Conservation (phyloP, 2,113 vertebrate genomes). For the Gavialis gangeticus region DNA sequence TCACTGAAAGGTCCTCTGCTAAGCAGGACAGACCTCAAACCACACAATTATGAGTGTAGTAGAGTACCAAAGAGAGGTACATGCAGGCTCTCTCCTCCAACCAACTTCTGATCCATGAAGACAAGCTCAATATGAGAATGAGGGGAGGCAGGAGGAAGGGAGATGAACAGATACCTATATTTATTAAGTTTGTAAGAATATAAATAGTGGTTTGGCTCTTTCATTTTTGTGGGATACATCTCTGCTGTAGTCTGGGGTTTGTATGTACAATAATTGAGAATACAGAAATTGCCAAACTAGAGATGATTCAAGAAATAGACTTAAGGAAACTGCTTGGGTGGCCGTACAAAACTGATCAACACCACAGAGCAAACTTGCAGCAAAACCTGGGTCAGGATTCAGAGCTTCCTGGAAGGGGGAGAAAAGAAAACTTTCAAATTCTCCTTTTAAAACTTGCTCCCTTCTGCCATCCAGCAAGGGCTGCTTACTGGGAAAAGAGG, state of each 20-base stretch:
- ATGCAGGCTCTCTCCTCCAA: not conserved
- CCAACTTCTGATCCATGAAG: not conserved
- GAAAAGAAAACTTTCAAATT: not conserved
- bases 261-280: not conserved
- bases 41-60: not conserved
- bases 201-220: not conserved
- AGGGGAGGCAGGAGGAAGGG: not conserved
- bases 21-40: not conserved
- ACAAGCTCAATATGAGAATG: not conserved
- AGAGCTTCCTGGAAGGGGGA: not conserved
- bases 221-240: not conserved
- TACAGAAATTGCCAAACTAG: not conserved
- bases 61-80: not conserved
- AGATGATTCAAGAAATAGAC: not conserved
- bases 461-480: not conserved
- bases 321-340: not conserved
- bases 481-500: not conserved
- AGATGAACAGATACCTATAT: not conserved
- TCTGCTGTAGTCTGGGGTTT: not conserved
- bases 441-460: not conserved
- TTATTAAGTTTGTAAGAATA: not conserved
- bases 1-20: not conserved
- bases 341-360: not conserved
- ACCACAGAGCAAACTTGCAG: rapidly evolving
- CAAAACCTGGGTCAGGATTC: not conserved